These are phyloP conservation scores for Sinopyrophorus schimmeli DNA, from an alignment of 2,888 invertebrate genomes.

Conservation along the genomic window DNA sequence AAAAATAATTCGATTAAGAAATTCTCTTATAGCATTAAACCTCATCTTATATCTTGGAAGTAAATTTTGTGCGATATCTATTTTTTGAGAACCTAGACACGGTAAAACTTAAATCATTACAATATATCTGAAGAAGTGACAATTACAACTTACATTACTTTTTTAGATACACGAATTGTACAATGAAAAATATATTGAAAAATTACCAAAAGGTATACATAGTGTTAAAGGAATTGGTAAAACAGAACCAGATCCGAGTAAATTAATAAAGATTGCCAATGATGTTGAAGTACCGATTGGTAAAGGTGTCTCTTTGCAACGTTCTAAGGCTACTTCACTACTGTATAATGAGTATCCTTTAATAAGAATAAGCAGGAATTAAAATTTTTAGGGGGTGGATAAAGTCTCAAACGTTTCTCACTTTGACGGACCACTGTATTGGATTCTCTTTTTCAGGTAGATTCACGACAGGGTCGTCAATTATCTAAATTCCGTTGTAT, in stretches of 20 bases:
- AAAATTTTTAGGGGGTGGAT: no score
- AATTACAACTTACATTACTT: no score
- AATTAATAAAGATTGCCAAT: conserved; percentile 50
- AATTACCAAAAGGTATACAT: conserved; percentile 81
- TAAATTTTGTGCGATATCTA: neutral
- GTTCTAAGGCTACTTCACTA: conserved; percentile 58
- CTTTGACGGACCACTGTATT: no score
- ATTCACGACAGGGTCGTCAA: no score
- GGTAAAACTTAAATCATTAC: neutral
- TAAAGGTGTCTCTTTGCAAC: conserved; percentile 57
- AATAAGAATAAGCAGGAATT: no score
- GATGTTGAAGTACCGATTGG: conserved; percentile 82
- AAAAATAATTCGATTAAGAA: no score
- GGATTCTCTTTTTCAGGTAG: no score
- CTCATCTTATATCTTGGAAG: no score
- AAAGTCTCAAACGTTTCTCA: no score
- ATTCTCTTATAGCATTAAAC: no score
- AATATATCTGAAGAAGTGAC: no score
- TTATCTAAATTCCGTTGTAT: no score
- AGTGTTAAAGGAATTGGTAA: conserved; percentile 87
- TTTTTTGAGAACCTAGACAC: neutral
- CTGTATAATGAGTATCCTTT: conserved; percentile 93
- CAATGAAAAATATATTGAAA: conserved; percentile 72
- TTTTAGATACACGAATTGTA: conserved; percentile 72
- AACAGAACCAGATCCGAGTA: conserved; percentile 80